These are phyloP conservation scores for Aromia moschata DNA, from an alignment of 2,888 invertebrate species.

Conservation along the genomic window DNA sequence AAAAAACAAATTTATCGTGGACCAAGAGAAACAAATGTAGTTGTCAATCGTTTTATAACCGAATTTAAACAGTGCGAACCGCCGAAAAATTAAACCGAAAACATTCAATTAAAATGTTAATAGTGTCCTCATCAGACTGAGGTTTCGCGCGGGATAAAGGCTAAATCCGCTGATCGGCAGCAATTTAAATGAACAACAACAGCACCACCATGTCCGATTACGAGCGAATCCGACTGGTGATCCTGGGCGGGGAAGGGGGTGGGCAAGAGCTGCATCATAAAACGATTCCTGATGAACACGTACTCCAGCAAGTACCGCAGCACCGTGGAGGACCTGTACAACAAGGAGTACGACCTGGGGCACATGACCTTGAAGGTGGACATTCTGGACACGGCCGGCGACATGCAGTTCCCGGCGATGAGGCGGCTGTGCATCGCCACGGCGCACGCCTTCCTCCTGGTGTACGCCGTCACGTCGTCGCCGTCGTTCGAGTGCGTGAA, in stretches of 20 bases:
- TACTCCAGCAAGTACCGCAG: slow-evolving; percentile 84
- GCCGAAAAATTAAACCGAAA: neutral
- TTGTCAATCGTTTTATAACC: slow-evolving; percentile 6
- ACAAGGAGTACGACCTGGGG: slow-evolving; percentile 82
- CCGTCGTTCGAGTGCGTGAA: slow-evolving; percentile 78
- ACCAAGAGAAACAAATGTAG: slow-evolving; percentile 7
- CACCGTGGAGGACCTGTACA: slow-evolving; percentile 89
- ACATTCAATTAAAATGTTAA: slow-evolving; percentile 18
- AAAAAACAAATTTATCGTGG: slow-evolving; percentile 3
- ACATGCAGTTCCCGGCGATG: slow-evolving; percentile 92
- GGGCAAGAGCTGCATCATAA: slow-evolving; percentile 86
- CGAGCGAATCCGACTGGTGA: slow-evolving; percentile 83
- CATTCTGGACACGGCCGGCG: slow-evolving; percentile 84
- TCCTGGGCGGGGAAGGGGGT: slow-evolving; percentile 84
- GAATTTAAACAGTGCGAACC: neutral
- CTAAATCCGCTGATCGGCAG: neutral
- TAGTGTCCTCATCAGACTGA: slow-evolving; percentile 1
- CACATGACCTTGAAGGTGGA: slow-evolving; percentile 80
- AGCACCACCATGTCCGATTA: slow-evolving; percentile 72
- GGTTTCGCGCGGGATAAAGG: neutral
- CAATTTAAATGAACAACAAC: slow-evolving; percentile 56
- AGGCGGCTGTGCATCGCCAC: slow-evolving; percentile 85
- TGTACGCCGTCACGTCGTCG: slow-evolving; percentile 81
- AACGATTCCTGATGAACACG: slow-evolving; percentile 81
- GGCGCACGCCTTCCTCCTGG: slow-evolving; percentile 87